Percentiles rank a stretch among this genome's conserved stretches.
These are phyloP conservation scores for Erebia ligea DNA, from an alignment of 2,888 invertebrate genomes.

Conservation along the genomic window DNA sequence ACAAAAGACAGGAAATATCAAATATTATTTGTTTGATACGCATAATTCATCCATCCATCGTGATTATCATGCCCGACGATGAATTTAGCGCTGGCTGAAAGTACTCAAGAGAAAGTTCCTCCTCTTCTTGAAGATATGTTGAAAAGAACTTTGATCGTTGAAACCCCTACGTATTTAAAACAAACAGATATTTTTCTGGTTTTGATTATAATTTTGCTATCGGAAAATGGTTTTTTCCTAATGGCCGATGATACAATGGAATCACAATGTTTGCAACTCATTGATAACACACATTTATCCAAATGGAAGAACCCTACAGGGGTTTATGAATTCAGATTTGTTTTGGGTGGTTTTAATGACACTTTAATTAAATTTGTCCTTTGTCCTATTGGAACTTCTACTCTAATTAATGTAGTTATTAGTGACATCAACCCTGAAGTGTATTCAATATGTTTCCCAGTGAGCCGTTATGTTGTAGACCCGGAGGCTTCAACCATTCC, in stretches of 20 bases:
- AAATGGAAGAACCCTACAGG: constrained; percentile 58
- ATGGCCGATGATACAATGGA: constrained; percentile 48
- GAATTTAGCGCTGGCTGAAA: constrained; percentile 59
- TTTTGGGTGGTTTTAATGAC: constrained; percentile 58
- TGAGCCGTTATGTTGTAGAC: constrained; percentile 68
- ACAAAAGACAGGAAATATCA: not conserved
- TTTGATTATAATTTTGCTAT: constrained; percentile 62
- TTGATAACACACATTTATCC: constrained; percentile 50
- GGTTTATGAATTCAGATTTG: constrained; percentile 58
- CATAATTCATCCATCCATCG: not conserved
- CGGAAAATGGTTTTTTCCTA: constrained; percentile 68
- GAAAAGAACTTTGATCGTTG: constrained; percentile 50
- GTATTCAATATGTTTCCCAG: constrained; percentile 68
- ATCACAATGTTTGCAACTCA: constrained; percentile 44
- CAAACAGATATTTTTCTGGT: constrained; percentile 70
- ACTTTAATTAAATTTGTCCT: constrained; percentile 62
- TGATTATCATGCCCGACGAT: constrained; percentile 23
- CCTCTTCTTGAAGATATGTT: constrained; percentile 57
- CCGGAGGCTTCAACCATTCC: constrained; percentile 63
- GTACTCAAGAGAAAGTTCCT: constrained; percentile 61
- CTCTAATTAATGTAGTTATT: constrained; percentile 64
- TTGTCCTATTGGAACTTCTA: constrained; percentile 63
- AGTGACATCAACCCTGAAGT: constrained; percentile 63
- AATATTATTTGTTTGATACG: not conserved
- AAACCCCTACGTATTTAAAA: constrained; percentile 52